These are phyloP conservation scores for Magallana ariakensis DNA, from an alignment of 1,140 invertebrate species.

Conservation along the genomic window DNA sequence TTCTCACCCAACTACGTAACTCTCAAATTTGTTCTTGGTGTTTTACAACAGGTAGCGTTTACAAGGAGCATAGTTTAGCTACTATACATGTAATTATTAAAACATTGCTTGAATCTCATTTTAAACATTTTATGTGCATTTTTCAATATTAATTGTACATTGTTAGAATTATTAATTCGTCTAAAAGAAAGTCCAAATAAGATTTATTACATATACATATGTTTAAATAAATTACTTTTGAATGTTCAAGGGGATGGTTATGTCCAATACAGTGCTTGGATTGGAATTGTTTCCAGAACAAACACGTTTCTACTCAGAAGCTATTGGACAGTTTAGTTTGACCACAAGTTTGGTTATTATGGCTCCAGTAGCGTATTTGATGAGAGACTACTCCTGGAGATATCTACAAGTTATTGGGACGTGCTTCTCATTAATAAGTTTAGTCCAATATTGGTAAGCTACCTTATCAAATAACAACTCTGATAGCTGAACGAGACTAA, in stretches of 20 bases:
- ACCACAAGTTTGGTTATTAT: not conserved
- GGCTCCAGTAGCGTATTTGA: slow-evolving; percentile 7
- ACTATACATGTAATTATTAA: too few species aligned
- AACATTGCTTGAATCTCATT: too few species aligned
- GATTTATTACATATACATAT: too few species aligned
- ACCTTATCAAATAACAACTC: too few species aligned
- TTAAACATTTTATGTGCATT: too few species aligned
- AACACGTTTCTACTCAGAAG: not conserved
- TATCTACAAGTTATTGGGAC: slow-evolving; percentile 16
- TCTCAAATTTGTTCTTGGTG: slow-evolving; percentile 37
- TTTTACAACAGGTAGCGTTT: not conserved
- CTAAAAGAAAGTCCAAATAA: too few species aligned
- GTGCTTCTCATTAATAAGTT: not conserved
- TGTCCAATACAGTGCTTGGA: not conserved
- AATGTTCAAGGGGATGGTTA: slow-evolving; percentile 11
- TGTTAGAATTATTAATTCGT: too few species aligned
- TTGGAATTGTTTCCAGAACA: slow-evolving; percentile 4
- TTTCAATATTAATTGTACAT: too few species aligned
- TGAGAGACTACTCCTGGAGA: slow-evolving; percentile 30
- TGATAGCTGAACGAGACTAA: too few species aligned
- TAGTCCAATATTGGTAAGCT: slow-evolving; percentile 40
- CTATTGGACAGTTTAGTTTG: not conserved
- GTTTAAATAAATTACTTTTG: too few species aligned
- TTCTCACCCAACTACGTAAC: not conserved
- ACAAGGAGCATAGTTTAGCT: too few species aligned